phyloP scores from a whole-genome alignment of 2,888 invertebrate genomes.

The Drosophila nr. fundita region DNA sequence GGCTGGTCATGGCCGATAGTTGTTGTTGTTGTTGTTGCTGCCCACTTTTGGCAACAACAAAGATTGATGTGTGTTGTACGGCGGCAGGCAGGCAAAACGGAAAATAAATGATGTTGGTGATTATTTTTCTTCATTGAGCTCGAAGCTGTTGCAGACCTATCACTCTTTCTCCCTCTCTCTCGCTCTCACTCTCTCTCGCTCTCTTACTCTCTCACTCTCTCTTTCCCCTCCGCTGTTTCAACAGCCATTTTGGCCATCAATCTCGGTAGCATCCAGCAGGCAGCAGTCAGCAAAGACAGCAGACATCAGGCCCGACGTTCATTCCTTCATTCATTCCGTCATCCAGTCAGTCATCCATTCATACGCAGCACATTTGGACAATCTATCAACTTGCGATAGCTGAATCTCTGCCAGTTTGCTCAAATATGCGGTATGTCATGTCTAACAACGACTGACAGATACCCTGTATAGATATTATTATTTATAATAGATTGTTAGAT shows the following conservation, averaged over 20 bases:
- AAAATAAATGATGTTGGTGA: slow-evolving; percentile 84
- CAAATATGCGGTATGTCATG: not conserved
- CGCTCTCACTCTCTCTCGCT: slow-evolving; percentile 11
- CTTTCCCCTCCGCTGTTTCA: slow-evolving; percentile 64
- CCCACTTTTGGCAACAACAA: slow-evolving; percentile 75
- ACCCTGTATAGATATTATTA: not conserved
- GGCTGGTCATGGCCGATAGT: slow-evolving; percentile 73
- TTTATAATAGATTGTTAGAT: not conserved
- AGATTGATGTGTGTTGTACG: slow-evolving; percentile 83
- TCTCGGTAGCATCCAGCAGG: slow-evolving; percentile 66
- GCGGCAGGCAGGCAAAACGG: slow-evolving; percentile 79
- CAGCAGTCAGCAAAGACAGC: slow-evolving; percentile 34
- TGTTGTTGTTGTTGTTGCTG: slow-evolving; percentile 55
- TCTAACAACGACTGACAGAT: not conserved
- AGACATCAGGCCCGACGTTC: slow-evolving; percentile 37
- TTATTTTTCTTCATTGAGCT: slow-evolving; percentile 84
- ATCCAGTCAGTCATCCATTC: slow-evolving; percentile 45
- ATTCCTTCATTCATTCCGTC: slow-evolving; percentile 52
- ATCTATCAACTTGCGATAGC: slow-evolving; percentile 64
- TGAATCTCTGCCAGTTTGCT: slow-evolving; percentile 20
- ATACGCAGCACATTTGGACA: slow-evolving; percentile 69
- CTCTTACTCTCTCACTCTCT: slow-evolving; percentile 3
- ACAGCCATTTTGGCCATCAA: slow-evolving; percentile 78
- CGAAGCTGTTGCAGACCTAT: slow-evolving; percentile 35
- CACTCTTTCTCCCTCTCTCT: slow-evolving; percentile 7